phyloP scores from a whole-genome alignment of 2,888 invertebrate species.

The Cremastobaeus sp. region DNA sequence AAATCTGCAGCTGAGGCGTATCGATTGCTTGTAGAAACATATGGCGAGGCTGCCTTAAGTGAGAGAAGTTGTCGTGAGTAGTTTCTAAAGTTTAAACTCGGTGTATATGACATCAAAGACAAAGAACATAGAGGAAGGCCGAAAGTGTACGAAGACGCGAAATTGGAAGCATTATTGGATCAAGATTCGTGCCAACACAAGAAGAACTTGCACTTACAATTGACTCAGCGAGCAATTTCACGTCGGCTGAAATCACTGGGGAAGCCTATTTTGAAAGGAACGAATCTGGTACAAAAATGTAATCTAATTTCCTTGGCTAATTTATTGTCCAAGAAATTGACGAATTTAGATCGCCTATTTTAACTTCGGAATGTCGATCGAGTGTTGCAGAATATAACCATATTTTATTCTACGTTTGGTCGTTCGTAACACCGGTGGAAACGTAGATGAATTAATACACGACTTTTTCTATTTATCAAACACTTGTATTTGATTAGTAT shows the following conservation, averaged over 20 bases:
- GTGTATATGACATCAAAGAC: neutral
- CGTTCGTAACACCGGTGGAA: conserved; percentile 31
- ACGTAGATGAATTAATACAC: conserved; percentile 31
- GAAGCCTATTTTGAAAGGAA: conserved; percentile 16
- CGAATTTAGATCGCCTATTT: too few relatives aligned
- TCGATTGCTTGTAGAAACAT: conserved; percentile 57
- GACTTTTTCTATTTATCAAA: conserved; percentile 62
- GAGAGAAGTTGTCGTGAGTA: conserved; percentile 55
- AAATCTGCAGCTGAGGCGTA: conserved; percentile 57
- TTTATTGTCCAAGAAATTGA: too few relatives aligned
- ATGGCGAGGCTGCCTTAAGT: conserved; percentile 58
- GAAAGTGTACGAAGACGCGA: neutral
- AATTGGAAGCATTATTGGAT: neutral
- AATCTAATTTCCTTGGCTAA: conserved; percentile 25
- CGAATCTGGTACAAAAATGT: conserved; percentile 12
- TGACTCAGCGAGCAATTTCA: too few relatives aligned
- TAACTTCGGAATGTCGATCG: too few relatives aligned
- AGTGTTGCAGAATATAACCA: neutral
- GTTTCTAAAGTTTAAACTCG: conserved; percentile 58
- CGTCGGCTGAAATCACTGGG: too few relatives aligned
- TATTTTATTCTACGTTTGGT: conserved; percentile 1
- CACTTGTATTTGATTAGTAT: conserved; percentile 75
- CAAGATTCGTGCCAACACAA: neutral
- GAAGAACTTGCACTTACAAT: neutral
- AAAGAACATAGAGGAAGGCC: too few relatives aligned